Percentiles rank a stretch among this genome's conserved stretches.
phyloP scores from a whole-genome alignment of 2,113 vertebrate genomes.

The Trichomycterus rosablanca region DNA sequence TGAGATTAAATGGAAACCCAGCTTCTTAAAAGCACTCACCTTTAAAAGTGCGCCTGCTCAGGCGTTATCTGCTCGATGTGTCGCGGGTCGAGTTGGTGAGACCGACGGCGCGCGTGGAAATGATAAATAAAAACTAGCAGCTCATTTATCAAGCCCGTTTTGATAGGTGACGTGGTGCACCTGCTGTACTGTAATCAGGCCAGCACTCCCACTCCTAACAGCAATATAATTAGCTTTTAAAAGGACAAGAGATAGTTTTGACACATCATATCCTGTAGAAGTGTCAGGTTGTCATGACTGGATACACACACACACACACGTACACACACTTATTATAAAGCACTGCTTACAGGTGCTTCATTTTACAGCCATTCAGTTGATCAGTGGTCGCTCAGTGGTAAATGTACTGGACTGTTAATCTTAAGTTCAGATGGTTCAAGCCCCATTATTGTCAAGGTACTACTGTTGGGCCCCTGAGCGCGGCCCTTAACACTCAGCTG shows the following conservation, averaged over 20 bases:
- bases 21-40: constrained; percentile 15
- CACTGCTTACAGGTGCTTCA: no score
- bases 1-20: constrained; percentile 16
- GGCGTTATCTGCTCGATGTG: constrained; percentile 3
- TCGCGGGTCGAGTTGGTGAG: not conserved
- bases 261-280: not conserved
- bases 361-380: no score
- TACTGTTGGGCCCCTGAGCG: no score
- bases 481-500: no score
- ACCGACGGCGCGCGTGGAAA: not conserved
- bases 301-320: not conserved
- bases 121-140: constrained; percentile 19
- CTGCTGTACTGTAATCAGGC: constrained; percentile 24
- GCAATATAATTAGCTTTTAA: constrained; percentile 17
- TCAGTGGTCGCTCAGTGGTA: no score
- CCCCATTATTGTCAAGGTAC: no score
- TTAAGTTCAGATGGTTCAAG: no score
- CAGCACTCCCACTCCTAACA: not conserved
- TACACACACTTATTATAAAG: no score
- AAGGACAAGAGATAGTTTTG: constrained; percentile 8
- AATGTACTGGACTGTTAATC: no score
- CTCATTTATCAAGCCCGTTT: constrained; percentile 21
- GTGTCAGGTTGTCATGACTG: not conserved
- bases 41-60: constrained; percentile 8
- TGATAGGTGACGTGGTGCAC: constrained; percentile 15